These are phyloP conservation scores for Lapara coniferarum DNA, from an alignment of 2,888 invertebrate genomes.

Conservation along the genomic window DNA sequence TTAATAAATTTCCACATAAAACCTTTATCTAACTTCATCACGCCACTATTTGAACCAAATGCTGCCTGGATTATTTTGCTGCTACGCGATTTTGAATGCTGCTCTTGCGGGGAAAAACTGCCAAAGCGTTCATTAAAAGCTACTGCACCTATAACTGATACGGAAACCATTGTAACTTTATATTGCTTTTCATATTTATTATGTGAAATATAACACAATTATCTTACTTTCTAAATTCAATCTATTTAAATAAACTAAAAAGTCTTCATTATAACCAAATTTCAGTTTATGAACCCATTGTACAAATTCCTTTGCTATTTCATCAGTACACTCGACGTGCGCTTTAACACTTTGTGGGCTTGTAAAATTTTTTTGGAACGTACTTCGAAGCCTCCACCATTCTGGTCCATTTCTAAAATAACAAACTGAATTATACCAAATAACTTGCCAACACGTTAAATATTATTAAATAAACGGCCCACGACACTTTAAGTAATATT, in stretches of 20 bases:
- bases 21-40: conserved; percentile 88
- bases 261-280: conserved; percentile 76
- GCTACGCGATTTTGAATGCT: conserved; percentile 84
- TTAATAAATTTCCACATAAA: conserved; percentile 88
- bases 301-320: conserved; percentile 86
- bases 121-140: conserved; percentile 88
- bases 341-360: conserved; percentile 87
- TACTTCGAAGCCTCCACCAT: conserved; percentile 91
- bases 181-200: neutral
- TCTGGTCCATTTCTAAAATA: conserved; percentile 89
- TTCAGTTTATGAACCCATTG: conserved; percentile 62
- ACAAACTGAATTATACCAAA: neutral
- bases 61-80: conserved; percentile 89
- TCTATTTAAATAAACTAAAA: conserved; percentile 87
- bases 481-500: no score
- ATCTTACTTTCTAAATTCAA: conserved; percentile 90
- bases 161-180: conserved; percentile 23
- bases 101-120: conserved; percentile 86
- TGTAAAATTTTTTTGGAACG: conserved; percentile 91
- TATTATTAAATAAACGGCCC: no score
- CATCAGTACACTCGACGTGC: conserved; percentile 86
- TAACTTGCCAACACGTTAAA: no score
- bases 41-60: conserved; percentile 87
- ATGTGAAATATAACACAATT: neutral
- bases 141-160: conserved; percentile 88